Evolutionary conservation across 2,888 invertebrate genomes (phyloP), one percentile per base, ranked within the genome.

Genomic region (Sphecodes monilicornis): DNA sequence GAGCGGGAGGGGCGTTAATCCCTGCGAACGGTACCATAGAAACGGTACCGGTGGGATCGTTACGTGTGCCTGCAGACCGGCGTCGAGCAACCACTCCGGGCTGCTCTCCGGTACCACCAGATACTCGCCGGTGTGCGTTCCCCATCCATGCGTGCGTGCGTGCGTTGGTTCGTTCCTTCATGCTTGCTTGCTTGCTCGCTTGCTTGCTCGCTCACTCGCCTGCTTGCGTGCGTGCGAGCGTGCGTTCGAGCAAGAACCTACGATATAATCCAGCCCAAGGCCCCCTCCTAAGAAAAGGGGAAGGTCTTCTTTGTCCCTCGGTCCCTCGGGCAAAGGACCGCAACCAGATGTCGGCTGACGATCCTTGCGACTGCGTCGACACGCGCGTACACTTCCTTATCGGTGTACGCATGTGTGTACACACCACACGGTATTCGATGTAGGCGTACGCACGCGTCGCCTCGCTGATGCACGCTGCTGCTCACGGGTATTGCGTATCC

Each of bases 1-100:
- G 86, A 83, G 88, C 85, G 81, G 88, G 92, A 91, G 92, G 92
- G 92, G 90, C 89, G 91, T 89, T 93, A 93, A 93, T 93, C 92
- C 91, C 89, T 90, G 90, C 91, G 92, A 93, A 92, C 93, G 93
- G 94, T 93, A 94, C 94, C 94, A 94, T 94, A 93, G 93, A 93
- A 93, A 93, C 94, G 93, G 93, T 93, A 94, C 93, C 93, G 91
- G 92, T 89, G 91, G 91, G 90, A 90, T 91, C 89, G 91, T 86
- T 84, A 86, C 81, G 88, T 88, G 84, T 80, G 84, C 75, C 79
- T 88, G 85, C 73, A 79, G 89, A 84, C 72, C 84, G 76, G 64
- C 87, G 75, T 82, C 85, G 82, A 86, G 85, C 89, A 86, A 84
- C 86, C 90, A 88, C 86, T 89, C 78, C 46, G 71, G 72, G 74